A percentile compares a stretch with the other conserved stretches of the same genome.
Conservation (phyloP, 2,797 vertebrate genomes). For the Semotilus atromaculatus region DNA sequence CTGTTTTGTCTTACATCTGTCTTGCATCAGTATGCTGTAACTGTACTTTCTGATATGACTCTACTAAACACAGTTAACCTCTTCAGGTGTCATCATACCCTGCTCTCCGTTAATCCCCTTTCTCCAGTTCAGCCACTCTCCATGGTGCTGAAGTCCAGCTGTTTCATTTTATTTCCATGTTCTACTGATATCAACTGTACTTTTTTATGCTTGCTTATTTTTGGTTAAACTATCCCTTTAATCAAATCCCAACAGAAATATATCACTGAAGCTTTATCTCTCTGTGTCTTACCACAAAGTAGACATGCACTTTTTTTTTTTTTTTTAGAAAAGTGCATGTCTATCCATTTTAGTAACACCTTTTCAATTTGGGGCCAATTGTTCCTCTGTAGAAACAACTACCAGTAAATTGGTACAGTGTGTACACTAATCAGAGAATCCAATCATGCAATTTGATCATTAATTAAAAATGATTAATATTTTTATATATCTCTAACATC, state of each 20-base stretch:
- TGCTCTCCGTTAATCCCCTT: constrained; percentile 12
- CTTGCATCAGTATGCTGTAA: constrained; percentile 60
- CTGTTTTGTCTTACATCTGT: constrained; percentile 57
- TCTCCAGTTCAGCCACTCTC: constrained; percentile 28
- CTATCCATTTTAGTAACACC: not conserved
- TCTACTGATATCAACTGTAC: not conserved
- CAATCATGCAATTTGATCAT: not conserved
- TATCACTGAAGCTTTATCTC: not conserved
- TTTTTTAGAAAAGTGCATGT: not conserved
- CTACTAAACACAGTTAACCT: constrained; percentile 36
- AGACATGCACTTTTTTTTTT: not conserved
- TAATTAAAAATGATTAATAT: not conserved
- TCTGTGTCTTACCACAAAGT: not conserved
- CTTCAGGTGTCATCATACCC: constrained; percentile 33
- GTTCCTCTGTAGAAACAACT: not conserved
- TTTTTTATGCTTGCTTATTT: not conserved
- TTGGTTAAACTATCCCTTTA: not conserved
- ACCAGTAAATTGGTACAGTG: not conserved
- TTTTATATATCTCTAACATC: not conserved
- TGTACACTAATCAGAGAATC: not conserved
- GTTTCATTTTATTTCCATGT: constrained; percentile 27
- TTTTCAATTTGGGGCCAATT: not conserved
- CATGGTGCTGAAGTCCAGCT: constrained; percentile 42
- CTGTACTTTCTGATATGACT: constrained; percentile 51
- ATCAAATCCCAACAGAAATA: not conserved